These are phyloP conservation scores for Drosophila fungiperda DNA, from an alignment of 2,888 invertebrate genomes.

Conservation along the genomic window DNA sequence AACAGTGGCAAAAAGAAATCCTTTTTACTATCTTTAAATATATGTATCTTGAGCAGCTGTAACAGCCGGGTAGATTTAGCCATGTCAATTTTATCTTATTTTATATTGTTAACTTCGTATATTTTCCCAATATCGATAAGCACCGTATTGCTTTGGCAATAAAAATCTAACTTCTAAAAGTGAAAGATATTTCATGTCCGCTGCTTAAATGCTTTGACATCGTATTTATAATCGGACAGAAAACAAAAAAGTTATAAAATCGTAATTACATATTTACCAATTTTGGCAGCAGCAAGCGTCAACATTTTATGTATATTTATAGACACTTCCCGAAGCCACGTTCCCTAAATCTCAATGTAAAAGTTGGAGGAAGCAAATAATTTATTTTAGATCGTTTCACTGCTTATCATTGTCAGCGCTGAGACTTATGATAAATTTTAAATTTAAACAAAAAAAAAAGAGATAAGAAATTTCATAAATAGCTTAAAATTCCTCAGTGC, in stretches of 20 bases:
- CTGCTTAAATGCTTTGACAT: not conserved
- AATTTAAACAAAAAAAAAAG: slow-evolving; percentile 4
- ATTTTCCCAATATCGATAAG: not conserved
- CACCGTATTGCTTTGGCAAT: not conserved
- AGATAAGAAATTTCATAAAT: not conserved
- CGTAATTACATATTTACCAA: not conserved
- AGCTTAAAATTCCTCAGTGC: not conserved
- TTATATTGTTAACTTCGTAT: not conserved
- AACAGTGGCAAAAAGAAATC: not conserved
- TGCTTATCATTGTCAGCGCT: slow-evolving; percentile 19
- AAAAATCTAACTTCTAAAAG: not conserved
- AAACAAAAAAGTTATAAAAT: not conserved
- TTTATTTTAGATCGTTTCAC: slow-evolving; percentile 20
- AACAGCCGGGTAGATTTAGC: not conserved
- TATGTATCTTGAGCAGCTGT: not conserved
- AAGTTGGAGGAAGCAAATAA: not conserved
- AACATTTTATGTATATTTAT: not conserved
- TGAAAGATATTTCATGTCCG: not conserved
- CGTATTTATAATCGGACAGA: not conserved
- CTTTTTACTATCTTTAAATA: not conserved
- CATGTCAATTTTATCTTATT: not conserved
- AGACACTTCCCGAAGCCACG: not conserved
- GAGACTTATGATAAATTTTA: not conserved
- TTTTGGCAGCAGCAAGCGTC: not conserved
- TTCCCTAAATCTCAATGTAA: not conserved